Conservation (phyloP, 1,140 invertebrate genomes). For the Ostrea denselamellosa region DNA sequence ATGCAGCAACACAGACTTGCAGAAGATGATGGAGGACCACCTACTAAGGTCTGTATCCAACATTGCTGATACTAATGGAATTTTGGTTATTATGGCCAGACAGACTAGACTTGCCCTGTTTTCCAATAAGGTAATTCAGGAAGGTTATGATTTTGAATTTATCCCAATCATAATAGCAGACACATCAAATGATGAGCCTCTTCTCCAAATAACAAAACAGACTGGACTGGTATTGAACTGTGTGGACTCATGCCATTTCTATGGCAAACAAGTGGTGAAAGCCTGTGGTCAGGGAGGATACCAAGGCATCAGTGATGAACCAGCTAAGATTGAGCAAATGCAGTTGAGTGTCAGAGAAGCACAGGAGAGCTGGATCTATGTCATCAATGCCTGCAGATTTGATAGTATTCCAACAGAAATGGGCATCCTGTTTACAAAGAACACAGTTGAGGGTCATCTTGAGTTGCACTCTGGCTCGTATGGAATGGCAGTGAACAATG, state of each 20-base stretch:
- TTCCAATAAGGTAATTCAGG: no score
- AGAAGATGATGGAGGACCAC: no score
- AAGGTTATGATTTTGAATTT: conserved; percentile 83
- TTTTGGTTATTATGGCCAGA: no score
- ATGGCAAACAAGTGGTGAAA: conserved; percentile 94
- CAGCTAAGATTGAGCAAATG: conserved; percentile 90
- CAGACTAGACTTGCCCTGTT: no score
- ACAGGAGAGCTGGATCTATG: conserved; percentile 87
- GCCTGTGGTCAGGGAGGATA: conserved; percentile 90
- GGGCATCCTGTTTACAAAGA: conserved; percentile 85
- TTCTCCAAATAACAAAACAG: conserved; percentile 87
- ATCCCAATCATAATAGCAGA: conserved; percentile 89
- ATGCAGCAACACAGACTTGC: no score
- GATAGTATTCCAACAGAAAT: conserved; percentile 92
- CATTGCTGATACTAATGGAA: no score
- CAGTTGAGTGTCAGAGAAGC: conserved; percentile 90
- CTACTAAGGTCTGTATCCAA: no score
- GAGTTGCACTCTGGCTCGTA: conserved; percentile 69
- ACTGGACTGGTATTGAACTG: conserved; percentile 90
- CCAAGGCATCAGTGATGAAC: conserved; percentile 95
- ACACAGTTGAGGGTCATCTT: conserved; percentile 87
- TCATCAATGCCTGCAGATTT: conserved; percentile 94
- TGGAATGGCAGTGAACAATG: conserved; percentile 82
- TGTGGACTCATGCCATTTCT: conserved; percentile 93
- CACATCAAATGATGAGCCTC: conserved; percentile 85